Evolutionary conservation across 2,888 invertebrate species (phyloP).

Genomic region (Antheraea yamamai): DNA sequence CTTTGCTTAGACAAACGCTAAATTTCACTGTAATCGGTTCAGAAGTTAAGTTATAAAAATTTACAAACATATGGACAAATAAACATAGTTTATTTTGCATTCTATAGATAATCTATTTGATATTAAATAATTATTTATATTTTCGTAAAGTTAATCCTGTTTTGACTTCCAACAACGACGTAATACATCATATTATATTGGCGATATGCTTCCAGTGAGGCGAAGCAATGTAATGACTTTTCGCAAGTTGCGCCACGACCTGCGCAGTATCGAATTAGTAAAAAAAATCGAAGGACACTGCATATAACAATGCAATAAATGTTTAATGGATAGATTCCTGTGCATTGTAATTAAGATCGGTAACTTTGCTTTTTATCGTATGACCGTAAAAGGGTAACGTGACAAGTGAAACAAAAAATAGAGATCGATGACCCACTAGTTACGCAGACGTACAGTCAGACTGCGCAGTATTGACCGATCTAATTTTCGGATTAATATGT

Average conservation of each 20-base stretch:
- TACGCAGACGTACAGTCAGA: constrained; percentile 17
- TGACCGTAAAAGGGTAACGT: neutral
- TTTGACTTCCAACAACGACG: neutral
- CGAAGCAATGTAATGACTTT: neutral
- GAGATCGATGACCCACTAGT: constrained; percentile 18
- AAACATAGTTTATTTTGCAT: too few species aligned
- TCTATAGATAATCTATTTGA: too few species aligned
- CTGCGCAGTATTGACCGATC: constrained; percentile 19
- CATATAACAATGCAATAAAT: neutral
- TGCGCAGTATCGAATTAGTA: neutral
- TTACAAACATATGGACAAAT: too few species aligned
- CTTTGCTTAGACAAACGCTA: too few species aligned
- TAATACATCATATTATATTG: neutral
- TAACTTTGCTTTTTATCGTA: neutral
- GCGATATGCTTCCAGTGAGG: neutral
- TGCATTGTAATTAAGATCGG: neutral
- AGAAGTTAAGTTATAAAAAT: too few species aligned
- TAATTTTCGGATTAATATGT: constrained; percentile 18
- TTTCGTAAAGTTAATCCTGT: neutral
- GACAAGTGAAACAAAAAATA: neutral
- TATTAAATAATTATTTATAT: neutral
- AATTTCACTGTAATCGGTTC: too few species aligned
- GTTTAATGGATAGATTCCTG: neutral
- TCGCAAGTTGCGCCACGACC: constrained; percentile 6
- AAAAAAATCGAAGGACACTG: neutral